Evolutionary conservation across 2,888 invertebrate species (phyloP), one percentile per base, ranked within the genome.

Genomic region (Oconnorella tubifera): DNA sequence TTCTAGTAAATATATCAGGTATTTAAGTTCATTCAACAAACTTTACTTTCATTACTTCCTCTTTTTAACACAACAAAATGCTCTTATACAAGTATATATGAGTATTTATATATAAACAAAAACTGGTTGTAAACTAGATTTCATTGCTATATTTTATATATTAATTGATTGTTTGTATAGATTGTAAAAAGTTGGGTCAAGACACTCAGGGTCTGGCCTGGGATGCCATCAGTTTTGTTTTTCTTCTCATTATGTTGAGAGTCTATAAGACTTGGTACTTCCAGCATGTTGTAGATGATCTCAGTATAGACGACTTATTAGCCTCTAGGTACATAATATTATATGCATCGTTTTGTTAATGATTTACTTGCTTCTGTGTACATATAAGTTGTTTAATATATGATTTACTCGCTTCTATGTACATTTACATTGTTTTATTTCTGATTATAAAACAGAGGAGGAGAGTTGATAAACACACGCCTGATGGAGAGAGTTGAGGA

Each of bases 191-290:
- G 40, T 14, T 40, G 40, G 40, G 19, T 14, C 40, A 40, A 19
- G 40, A 40, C 19, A 19, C 40, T 40, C 40, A 40, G 40, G 40
- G 40, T 40, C 19, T 40, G 19, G 6, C 40, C 10, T 40, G 33
- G 56, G 58, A 58, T 58, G 48, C 56, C 29, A 49, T 53, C 29
- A 97, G 96, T 78, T 96, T 99, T 80, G 89, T 89, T 0, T 95
- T 96, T 81, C 86, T 99, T 6, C 86, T 99, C 62, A 85, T 97
- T 66, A 97, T 98, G 82, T 86, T 91, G 74, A 86, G 98, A 70
- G 86, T 98, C 62, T 97, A 97, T 84, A 89, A 90, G 76, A 95
- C 94, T 73, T 92, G 92, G 83, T 97, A 98, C 83, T 99, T 99
- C 86, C 91, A 94, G 78, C 92, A 98, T 81, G 90, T 98, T 70